Percentiles rank a stretch among this genome's conserved stretches.
Conservation (phyloP, 2,888 invertebrate species). For the Sceliomorpha sp. region DNA sequence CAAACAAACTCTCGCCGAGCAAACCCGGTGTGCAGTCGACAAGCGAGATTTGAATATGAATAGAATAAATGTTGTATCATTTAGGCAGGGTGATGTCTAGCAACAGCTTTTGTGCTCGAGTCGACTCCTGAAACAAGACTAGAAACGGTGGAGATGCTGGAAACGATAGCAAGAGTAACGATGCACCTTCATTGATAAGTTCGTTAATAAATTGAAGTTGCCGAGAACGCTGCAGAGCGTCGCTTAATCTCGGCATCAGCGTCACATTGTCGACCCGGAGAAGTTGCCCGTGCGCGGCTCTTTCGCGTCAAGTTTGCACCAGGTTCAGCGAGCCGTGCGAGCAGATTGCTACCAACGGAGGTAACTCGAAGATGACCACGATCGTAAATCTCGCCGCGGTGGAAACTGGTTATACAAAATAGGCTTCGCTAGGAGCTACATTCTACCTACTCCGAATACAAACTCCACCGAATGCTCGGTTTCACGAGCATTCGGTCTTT, state of each 20-base stretch:
- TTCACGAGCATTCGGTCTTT: slow-evolving; percentile 8
- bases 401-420: slow-evolving; percentile 78
- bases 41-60: too few relatives aligned
- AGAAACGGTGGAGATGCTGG: slow-evolving; percentile 3
- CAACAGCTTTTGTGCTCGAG: not conserved
- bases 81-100: too few relatives aligned
- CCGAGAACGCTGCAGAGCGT: slow-evolving; percentile 1
- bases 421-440: slow-evolving; percentile 70
- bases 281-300: not conserved
- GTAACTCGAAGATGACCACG: slow-evolving; percentile 39
- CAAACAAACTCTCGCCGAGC: too few relatives aligned
- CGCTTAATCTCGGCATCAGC: slow-evolving; percentile 15
- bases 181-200: slow-evolving; percentile 12
- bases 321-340: slow-evolving; percentile 12
- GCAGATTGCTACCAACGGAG: slow-evolving; percentile 29
- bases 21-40: too few relatives aligned
- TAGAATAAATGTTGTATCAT: too few relatives aligned
- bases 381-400: slow-evolving; percentile 75
- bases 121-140: not conserved
- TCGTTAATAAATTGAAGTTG: slow-evolving; percentile 16
- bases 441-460: slow-evolving; percentile 70
- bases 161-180: slow-evolving; percentile 3
- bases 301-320: slow-evolving; percentile 30
- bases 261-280: slow-evolving; percentile 5
- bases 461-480: slow-evolving; percentile 56